These are phyloP conservation scores for Aegithalos caudatus DNA, from an alignment of 2,113 vertebrate genomes.

Conservation along the genomic window DNA sequence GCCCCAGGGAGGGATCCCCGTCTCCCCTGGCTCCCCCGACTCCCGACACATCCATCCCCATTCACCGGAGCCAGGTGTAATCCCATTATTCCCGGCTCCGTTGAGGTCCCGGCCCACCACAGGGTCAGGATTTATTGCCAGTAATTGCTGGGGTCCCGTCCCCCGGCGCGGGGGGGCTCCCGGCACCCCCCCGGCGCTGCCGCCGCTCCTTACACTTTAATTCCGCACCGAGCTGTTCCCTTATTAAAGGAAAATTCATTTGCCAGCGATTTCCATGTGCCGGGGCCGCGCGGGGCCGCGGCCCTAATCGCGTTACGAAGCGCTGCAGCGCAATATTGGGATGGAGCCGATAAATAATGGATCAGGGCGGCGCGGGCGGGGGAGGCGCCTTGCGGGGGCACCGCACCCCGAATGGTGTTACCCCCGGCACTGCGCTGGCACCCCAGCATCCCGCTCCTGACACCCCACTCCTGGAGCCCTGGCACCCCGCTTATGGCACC, in stretches of 20 bases:
- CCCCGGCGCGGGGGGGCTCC: background rate
- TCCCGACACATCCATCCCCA: background rate
- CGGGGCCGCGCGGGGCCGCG: background rate
- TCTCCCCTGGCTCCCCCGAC: background rate
- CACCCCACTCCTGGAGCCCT: background rate
- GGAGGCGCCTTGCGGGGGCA: background rate
- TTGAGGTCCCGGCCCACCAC: background rate
- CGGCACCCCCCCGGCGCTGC: background rate
- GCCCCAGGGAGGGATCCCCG: background rate
- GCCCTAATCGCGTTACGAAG: conserved; percentile 46
- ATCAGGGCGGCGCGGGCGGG: background rate
- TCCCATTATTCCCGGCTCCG: background rate
- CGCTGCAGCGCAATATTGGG: background rate
- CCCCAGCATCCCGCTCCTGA: background rate
- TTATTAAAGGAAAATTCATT: conserved; percentile 69
- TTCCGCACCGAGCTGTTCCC: conserved; percentile 25
- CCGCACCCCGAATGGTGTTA: background rate
- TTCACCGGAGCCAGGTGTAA: background rate
- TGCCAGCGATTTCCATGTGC: conserved; percentile 64
- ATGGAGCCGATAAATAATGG: conserved; percentile 53
- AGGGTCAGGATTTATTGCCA: conserved; percentile 42
- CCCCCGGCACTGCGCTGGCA: rapidly evolving
- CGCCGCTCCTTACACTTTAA: background rate
- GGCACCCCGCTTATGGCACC: background rate
- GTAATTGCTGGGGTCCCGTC: conserved; percentile 35